Evolutionary conservation across 2,797 vertebrate genomes (phyloP), one percentile per base, ranked within the genome.

Genomic region (Sebastes umbrosus): DNA sequence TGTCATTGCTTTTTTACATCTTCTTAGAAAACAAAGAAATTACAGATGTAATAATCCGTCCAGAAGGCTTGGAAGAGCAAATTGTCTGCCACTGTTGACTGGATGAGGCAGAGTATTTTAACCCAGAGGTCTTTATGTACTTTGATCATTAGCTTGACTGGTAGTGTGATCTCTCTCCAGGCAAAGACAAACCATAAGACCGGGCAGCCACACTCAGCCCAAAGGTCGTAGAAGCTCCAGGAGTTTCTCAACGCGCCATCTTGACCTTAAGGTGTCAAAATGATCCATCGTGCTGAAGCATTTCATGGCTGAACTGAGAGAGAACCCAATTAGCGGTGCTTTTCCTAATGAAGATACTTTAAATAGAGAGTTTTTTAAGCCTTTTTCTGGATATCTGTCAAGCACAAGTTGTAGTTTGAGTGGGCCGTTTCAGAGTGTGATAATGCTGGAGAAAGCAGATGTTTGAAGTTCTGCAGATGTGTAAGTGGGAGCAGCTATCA

Each of bases 191-290:
- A 68, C 59, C 36, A 50, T 39, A 13, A 75, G 62, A 84, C 77
- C 58, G 9, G 43, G 59, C 36, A 73, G 29, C 70, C 29, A 54
- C 68, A 29, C 54, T 66, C 43, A 55, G 55, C 43, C 70, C 29
- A 60, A 20, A 74, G 69, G 50, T 60, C 4, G 2, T 2, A 31
- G n/a, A 58, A 29, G 34, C 24, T 80, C 63, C 52, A 39, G 24
- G 58, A 20, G 34, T 69, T 80, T 75, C 64, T 79, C 25, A 16
- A 69, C 0, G 8, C n/a, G n/a, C 25, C 75, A 77, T 84, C 63
- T 57, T 87, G 84, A 91, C 87, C 89, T 71, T 1, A 72, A 90
- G 78, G 86, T 88, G 90, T 76, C 54, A 74, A 63, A 68, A 68
- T 66, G 46, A 52, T 88, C 59, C 57, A 36, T 79, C 75, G 77